These are phyloP conservation scores for Crenuchus spilurus DNA, from an alignment of 2,797 vertebrate species.

Conservation along the genomic window DNA sequence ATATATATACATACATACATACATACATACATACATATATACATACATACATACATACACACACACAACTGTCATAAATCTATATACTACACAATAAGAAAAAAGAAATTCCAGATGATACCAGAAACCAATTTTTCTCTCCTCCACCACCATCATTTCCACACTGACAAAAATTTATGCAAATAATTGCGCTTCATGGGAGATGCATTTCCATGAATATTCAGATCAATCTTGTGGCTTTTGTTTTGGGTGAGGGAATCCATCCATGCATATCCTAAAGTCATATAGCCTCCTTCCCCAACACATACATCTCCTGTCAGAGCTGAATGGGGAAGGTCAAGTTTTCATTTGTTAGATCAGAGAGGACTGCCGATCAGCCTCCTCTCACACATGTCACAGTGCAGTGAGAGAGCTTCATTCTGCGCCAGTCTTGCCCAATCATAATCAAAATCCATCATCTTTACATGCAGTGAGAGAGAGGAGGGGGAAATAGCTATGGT, in stretches of 20 bases:
- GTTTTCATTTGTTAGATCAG: constrained; percentile 43
- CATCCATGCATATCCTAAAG: constrained; percentile 44
- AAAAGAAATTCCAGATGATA: background rate
- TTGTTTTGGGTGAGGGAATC: constrained; percentile 41
- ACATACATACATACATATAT: too few species aligned
- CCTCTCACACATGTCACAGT: constrained; percentile 26
- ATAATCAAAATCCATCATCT: constrained; percentile 49
- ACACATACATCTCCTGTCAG: constrained; percentile 36
- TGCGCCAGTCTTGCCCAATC: constrained; percentile 45
- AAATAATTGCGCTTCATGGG: constrained; percentile 54
- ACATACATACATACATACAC: background rate
- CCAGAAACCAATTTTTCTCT: constrained; percentile 16
- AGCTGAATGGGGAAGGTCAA: constrained; percentile 43
- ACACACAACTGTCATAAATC: background rate
- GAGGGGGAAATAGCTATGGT: constrained; percentile 8
- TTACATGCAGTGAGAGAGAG: constrained; percentile 20
- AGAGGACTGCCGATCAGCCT: constrained; percentile 27
- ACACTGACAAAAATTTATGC: constrained; percentile 49
- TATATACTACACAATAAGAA: constrained; percentile 2
- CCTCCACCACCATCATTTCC: constrained; percentile 14
- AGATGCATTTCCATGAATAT: constrained; percentile 48
- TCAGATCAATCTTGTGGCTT: constrained; percentile 40
- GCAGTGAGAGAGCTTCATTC: constrained; percentile 23
- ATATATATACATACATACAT: background rate
- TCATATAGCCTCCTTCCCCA: constrained; percentile 29